phyloP scores from a whole-genome alignment of 2,888 invertebrate genomes.

The Andrena minutula region DNA sequence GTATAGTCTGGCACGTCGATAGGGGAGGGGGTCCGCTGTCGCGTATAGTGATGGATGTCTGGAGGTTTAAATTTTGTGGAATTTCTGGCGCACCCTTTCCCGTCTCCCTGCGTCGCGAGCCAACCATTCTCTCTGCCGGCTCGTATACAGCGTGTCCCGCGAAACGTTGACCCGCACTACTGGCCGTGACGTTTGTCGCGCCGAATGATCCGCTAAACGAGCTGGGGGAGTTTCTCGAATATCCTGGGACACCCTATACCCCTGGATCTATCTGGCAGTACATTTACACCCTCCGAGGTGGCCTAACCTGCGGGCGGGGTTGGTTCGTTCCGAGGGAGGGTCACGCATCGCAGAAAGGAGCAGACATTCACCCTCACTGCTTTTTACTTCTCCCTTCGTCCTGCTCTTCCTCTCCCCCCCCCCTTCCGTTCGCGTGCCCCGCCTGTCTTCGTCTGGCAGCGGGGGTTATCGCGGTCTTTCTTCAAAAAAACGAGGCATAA shows the following conservation, averaged over 20 bases:
- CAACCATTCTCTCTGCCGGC: conserved; percentile 35
- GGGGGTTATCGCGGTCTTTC: conserved; percentile 42
- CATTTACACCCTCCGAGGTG: conserved; percentile 58
- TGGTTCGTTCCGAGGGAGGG: conserved; percentile 46
- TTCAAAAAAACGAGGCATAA: conserved; percentile 63
- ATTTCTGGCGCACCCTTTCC: conserved; percentile 64
- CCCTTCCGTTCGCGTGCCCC: neutral
- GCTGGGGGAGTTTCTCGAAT: neutral
- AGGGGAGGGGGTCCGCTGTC: conserved; percentile 63
- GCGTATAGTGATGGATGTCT: conserved; percentile 74
- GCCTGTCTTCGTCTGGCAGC: neutral
- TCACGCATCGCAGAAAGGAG: conserved; percentile 53
- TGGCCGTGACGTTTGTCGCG: neutral
- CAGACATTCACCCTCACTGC: conserved; percentile 17
- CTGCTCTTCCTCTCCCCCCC: conserved; percentile 2
- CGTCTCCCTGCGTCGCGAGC: conserved; percentile 23
- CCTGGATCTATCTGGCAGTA: conserved; percentile 63
- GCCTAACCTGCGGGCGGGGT: conserved; percentile 39
- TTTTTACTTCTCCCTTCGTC: conserved; percentile 17
- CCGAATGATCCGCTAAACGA: neutral
- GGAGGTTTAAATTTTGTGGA: conserved; percentile 73
- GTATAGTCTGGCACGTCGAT: conserved; percentile 52
- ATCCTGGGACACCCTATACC: conserved; percentile 33
- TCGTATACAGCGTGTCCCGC: conserved; percentile 35
- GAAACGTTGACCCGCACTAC: neutral